Evolutionary conservation across 2,113 vertebrate genomes (phyloP).

Genomic region (Rhabdomys dilectus): DNA sequence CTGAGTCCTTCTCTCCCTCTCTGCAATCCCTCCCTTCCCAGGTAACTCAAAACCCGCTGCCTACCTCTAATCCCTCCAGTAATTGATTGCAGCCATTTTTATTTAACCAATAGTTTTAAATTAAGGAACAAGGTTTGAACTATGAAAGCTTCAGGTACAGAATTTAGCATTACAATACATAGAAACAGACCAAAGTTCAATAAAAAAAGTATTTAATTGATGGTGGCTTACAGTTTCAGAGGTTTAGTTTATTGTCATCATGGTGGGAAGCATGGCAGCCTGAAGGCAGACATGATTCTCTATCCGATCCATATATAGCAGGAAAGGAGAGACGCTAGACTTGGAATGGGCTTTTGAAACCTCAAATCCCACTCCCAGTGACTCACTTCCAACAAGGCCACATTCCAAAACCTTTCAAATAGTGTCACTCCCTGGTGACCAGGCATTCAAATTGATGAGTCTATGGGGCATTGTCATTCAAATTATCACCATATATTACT

Average conservation of each 20-base stretch:
- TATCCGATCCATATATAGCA: no score
- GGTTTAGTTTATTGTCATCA: not conserved
- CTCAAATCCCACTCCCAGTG: not conserved
- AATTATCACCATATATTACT: not conserved
- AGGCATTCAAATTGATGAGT: not conserved
- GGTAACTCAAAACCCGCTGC: no score
- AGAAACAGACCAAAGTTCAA: no score
- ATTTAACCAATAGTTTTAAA: no score
- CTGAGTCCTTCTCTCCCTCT: no score
- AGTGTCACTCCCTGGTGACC: not conserved
- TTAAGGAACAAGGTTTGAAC: no score
- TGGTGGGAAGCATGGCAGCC: not conserved
- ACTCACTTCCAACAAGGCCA: not conserved
- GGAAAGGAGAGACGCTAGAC: not conserved
- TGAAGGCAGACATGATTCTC: not conserved
- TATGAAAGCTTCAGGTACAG: no score
- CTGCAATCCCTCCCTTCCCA: no score
- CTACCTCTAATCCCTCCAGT: no score
- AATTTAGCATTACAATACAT: no score
- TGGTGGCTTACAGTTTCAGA: not conserved
- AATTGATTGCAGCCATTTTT: no score
- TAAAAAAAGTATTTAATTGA: not conserved
- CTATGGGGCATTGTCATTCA: not conserved
- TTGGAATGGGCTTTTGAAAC: not conserved
- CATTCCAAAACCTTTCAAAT: not conserved